Conservation (phyloP, 2,888 invertebrate species). For the Pristionchus maxplancki region DNA sequence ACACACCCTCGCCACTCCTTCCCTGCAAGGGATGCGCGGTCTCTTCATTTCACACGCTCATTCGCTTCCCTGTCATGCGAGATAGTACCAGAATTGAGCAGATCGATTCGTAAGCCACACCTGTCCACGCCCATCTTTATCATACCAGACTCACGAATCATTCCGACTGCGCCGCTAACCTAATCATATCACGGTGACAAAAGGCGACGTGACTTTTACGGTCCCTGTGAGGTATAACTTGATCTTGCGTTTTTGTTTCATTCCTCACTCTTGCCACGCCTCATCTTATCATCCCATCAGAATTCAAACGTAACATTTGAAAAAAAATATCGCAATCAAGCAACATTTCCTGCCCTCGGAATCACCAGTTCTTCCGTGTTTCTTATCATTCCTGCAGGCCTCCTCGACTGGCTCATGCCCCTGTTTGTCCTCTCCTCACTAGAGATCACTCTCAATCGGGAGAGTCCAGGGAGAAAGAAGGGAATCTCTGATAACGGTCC, state of each 20-base stretch:
- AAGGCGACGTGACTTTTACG: neutral
- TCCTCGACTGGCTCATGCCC: neutral
- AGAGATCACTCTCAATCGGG: neutral
- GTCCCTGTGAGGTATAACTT: too few relatives aligned
- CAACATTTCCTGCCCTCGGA: too few relatives aligned
- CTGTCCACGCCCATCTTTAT: neutral
- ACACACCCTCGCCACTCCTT: neutral
- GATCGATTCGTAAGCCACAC: neutral
- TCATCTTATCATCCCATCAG: neutral
- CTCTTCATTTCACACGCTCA: neutral
- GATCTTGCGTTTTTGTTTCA: neutral
- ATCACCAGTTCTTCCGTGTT: neutral
- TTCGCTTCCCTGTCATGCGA: neutral
- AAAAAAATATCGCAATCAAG: too few relatives aligned
- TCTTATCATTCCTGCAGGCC: neutral
- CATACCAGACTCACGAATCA: neutral
- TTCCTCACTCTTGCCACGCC: neutral
- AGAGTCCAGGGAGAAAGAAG: neutral
- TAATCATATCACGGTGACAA: neutral
- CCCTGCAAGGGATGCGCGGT: neutral
- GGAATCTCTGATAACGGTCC: conserved; percentile 4
- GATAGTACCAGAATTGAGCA: neutral
- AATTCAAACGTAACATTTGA: too few relatives aligned
- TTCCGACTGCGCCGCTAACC: neutral
- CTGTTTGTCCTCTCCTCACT: neutral